Base-by-base conservation (phyloP, 2,113 vertebrate genomes). In the Oryzias celebensis region DNA sequence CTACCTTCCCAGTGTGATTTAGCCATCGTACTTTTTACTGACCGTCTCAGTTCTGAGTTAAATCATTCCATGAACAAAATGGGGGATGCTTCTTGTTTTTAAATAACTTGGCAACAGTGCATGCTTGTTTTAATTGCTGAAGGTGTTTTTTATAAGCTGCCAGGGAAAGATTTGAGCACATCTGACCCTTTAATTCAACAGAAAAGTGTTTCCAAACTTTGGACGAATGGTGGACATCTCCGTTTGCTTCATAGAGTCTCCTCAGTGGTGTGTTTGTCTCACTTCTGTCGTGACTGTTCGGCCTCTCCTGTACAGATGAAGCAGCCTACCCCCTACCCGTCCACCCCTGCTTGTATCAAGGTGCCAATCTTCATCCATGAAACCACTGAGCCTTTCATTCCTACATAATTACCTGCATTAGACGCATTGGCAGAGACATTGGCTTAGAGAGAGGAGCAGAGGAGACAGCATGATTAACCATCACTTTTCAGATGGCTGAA, bases 281-380 rank as follows among this genome's bases (percentile, higher is more conserved):
- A 23, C 52, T 42, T 51, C n/a, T 46, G 71, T 83, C 57, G 43
- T 73, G 75, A 84, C 73, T 78, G 52, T 26, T 58, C 36, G n/a
- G 51, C 61, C 52, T 67, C 51, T 42, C 60, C 62, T 48, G 10
- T 24, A 52, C 26, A 22, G 42, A 2, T 1, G 13, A 58, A 58
- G 49, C 62, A 58, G 18, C 60, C 20, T 70, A 10, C 36, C 48
- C 48, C 43, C 55, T 17, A n/a, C 44, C 31, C 8, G 0, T 68
- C 65, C 73, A 68, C 57, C 52, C 18, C 46, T 69, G 62, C 69
- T 84, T 88, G 72, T 65, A 74, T 87, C 85, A 85, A 81, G 31
- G 68, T 86, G 84, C 70, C 87, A 88, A 77, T 90, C 83, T 78
- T 87, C 86, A 85, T 86, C 66, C 55, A 64, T 47, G 28, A 85